Percentiles rank a stretch among this genome's conserved stretches.
Conservation (phyloP, 2,113 vertebrate species). For the Psephotus haematonotus region DNA sequence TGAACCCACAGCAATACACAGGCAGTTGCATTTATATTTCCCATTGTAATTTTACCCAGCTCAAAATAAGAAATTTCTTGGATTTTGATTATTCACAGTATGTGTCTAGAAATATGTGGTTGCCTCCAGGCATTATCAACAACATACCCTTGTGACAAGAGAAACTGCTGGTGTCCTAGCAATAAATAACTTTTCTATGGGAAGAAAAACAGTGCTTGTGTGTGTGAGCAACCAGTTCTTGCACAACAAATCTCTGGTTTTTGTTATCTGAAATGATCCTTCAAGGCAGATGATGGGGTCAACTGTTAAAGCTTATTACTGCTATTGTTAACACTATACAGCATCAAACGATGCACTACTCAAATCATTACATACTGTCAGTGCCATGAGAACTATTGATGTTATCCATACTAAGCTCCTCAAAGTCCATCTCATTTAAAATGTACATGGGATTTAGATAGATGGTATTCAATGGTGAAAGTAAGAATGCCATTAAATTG, state of each 20-base stretch:
- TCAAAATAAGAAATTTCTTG: background rate
- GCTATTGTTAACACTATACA: background rate
- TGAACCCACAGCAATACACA: background rate
- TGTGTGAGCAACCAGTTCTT: background rate
- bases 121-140: background rate
- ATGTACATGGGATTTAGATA: background rate
- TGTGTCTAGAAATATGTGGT: background rate
- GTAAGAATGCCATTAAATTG: background rate
- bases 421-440: background rate
- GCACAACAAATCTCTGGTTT: background rate
- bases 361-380: background rate
- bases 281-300: background rate
- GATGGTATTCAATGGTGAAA: background rate
- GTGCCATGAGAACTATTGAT: background rate
- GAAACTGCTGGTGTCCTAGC: background rate
- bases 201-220: background rate
- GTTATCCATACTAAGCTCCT: background rate
- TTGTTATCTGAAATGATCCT: background rate
- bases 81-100: slow-evolving; percentile 22
- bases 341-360: background rate
- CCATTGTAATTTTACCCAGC: background rate
- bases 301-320: background rate
- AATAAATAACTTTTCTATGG: background rate
- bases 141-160: background rate
- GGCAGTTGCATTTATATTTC: background rate